Evolutionary conservation across 2,797 vertebrate species (phyloP), one percentile per base, ranked within the genome.

Genomic region (Sternarchorhynchus goeldii): DNA sequence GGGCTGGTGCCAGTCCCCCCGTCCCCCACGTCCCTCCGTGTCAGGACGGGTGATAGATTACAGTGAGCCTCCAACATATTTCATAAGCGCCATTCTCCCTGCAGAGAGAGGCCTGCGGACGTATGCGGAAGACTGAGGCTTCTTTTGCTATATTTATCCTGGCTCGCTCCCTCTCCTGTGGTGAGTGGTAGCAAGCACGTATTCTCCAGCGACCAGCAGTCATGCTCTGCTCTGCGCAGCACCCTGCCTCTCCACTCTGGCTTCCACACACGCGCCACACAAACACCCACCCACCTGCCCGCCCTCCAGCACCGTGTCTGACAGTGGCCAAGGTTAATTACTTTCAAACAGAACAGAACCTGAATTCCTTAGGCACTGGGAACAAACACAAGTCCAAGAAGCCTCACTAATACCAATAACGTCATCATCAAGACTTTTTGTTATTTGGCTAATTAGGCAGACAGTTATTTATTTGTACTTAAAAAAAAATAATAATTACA

Each of bases 21-120:
- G 78, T 79, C 25, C 77, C 69, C 56, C 31, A n/a, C 59, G 16
- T 78, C 83, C 83, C 85, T 18, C 77, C 70, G 79, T 89, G 87
- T 91, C 88, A 90, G 63, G 82, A 75, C 67, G 82, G 82, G 83
- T 91, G 90, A 92, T 92, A 87, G 87, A 91, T 92, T 89, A 89
- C 89, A 90, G 86, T 88, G 87, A 84, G 88, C 87, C 89, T 87
- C 88, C 84, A 86, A 74, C 76, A 88, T 90, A 88, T 90, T 91
- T 91, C 86, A 90, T 87, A 87, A 89, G 88, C 86, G 82, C 83
- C 80, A 84, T 84, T 89, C 87, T 86, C 85, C 82, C 81, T 18
- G 68, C 83, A 84, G 78, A 91, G 82, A 82, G 39, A 72, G 60
- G 88, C 83, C 85, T 36, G 79, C 69, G 73, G 39, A 82, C 84